Evolutionary conservation across 2,113 vertebrate species (phyloP).

Genomic region (Ailuropoda melanoleuca): DNA sequence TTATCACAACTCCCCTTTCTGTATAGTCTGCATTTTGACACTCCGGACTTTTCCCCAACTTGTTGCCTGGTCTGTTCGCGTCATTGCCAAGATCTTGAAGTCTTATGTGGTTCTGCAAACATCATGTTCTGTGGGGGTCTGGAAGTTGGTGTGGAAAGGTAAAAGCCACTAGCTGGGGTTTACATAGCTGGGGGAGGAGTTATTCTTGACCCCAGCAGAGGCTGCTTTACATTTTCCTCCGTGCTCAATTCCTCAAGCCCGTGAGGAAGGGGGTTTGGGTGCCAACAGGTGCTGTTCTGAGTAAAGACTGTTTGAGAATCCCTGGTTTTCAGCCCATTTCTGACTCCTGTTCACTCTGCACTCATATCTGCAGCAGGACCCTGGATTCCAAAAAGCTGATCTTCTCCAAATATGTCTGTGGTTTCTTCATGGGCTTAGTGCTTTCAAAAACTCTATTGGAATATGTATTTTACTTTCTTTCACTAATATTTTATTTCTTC

Average conservation of each 20-base stretch:
- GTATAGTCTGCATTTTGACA: not conserved
- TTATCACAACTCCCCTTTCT: not conserved
- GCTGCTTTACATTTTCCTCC: not conserved
- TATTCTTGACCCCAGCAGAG: not conserved
- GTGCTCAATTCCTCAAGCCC: not conserved
- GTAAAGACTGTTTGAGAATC: not conserved
- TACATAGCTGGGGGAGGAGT: not conserved
- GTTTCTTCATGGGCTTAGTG: not conserved
- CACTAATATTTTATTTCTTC: not conserved
- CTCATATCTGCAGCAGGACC: not conserved
- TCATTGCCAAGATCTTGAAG: not conserved
- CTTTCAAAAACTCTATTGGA: not conserved
- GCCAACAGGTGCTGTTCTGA: not conserved
- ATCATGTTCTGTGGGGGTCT: not conserved
- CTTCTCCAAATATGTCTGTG: not conserved
- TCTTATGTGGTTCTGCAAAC: not conserved
- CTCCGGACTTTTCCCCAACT: not conserved
- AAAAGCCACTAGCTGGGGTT: not conserved
- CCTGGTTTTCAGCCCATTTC: not conserved
- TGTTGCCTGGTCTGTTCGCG: not conserved
- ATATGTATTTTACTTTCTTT: not conserved
- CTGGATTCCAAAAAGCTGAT: not conserved
- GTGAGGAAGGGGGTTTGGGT: not conserved
- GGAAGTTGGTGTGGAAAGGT: not conserved
- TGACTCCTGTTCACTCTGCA: not conserved